These are phyloP conservation scores for Leucoraja ocellata DNA, from an alignment of 2,797 vertebrate genomes.

Conservation along the genomic window DNA sequence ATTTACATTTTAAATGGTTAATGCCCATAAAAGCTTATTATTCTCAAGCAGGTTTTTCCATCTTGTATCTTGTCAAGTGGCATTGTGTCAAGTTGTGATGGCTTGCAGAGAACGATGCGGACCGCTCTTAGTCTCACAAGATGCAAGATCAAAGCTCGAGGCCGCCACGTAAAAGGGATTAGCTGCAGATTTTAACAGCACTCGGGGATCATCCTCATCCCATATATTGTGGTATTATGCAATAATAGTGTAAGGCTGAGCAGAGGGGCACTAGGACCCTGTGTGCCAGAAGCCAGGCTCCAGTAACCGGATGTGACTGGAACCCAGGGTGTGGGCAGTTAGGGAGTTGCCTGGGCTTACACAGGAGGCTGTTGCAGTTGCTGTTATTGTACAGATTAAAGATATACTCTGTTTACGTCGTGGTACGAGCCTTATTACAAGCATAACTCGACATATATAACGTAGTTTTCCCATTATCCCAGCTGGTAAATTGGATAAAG, in stretches of 20 bases:
- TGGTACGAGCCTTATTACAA: no score
- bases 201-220: background rate
- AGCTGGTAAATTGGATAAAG: background rate
- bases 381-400: no score
- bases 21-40: background rate
- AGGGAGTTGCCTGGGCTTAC: no score
- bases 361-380: no score
- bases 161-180: background rate
- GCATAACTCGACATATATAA: background rate
- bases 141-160: background rate
- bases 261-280: no score
- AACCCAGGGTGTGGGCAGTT: no score
- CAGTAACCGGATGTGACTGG: no score
- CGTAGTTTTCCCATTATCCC: background rate
- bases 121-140: background rate
- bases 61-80: background rate
- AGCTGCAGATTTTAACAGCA: conserved; percentile 6
- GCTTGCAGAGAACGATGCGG: background rate
- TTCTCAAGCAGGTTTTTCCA: conserved; percentile 1
- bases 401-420: no score
- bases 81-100: conserved; percentile 7
- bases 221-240: background rate
- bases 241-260: no score
- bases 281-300: no score
- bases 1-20: conserved; percentile 25